Base-by-base conservation (phyloP, 2,888 invertebrate genomes). In the Leptinotarsa rubiginosa region DNA sequence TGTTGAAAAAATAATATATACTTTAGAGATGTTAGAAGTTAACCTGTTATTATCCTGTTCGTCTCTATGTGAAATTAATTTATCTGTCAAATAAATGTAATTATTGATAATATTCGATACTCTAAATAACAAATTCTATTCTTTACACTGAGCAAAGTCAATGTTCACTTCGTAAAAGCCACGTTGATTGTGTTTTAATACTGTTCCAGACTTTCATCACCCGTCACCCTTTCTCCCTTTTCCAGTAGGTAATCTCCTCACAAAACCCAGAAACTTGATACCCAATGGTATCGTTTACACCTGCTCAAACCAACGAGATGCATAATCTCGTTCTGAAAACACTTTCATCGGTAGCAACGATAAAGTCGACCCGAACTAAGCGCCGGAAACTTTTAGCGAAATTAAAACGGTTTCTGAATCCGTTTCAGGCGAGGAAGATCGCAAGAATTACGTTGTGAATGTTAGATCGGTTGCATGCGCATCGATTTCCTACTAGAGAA, bases 201-300 rank as follows among this genome's bases (percentile, higher is more conserved):
- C 41, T 41, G 41, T 41, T 41, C 10, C 41, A 10, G 10, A 41
- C 10, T 41, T 41, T 10, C 10, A 52, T 52, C 18, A 22, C 15
- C 5, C 18, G 1, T 20, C 20, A 12, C 3, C 56, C 4, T 20
- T 56, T 25, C 3, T 7, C 22, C 56, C 12, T 5, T 13, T 16
- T 22, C 15, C 13, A 4, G 56, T 4, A n/a, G n/a, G n/a, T n/a
- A 4, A 12, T 20, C 52, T 62, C 41, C 31, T 10, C 20, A 62
- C 41, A 41, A 31, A 62, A 5, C 25, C 16, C 41, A 41, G 56
- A 41, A 25, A 25, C 41, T 12, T 31, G 31, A 62, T 62, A 31
- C 62, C 62, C 62, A 18, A 62, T 62, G n/a, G 62, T 62, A 62
- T 62, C 62, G 31, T 31, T 62, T 10, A 62, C 25, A 62, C 62